Base-by-base conservation (phyloP, 1,140 invertebrate species). In the Mercenaria mercenaria region DNA sequence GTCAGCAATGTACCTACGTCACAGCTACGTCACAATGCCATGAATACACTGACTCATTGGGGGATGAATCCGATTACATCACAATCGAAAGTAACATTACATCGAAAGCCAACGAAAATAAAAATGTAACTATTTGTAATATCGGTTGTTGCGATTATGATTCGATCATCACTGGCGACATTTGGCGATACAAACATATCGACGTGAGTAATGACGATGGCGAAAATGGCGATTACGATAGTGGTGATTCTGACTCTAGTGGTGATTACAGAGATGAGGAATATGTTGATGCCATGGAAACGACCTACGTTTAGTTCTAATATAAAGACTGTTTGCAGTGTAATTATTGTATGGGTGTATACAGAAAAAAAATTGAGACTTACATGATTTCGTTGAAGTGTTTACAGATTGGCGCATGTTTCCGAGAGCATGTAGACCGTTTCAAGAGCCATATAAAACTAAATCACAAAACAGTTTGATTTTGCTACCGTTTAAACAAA, bases 251-350 rank as follows among this genome's bases (percentile, higher is more conserved):
- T 47, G 50, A 56, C 34, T 56, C 76, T 13, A 79, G 76, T 56
- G 76, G 56, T 6, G 76, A 34, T 37, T 79, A 32, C 34, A 79
- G 26, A 50, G 76, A 79, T 23, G 76, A 56, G 4, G 76, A 79
- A 18, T 79, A 79, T 39, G 76, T 79, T 8, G 76, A 79, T 56
- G 76, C 76, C 15, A 37, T 79, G 47, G 76, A 79, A 56, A 79
- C 76, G 6, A 79, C 76, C 32, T 79, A 79, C 23, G 76, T 79
- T 41, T 76, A 50, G 37, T 18, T 61, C 56, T 4, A 10, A n/a
- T 29, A 6, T 47, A 6, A 47, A 47, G 6, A 8, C 6, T 8
- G 15, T 47, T 47, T n/a, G n/a, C n/a, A n/a, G n/a, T n/a, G n/a
- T n/a, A n/a, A n/a, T n/a, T n/a, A n/a, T n/a, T n/a, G n/a, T n/a